Evolutionary conservation across 2,113 vertebrate genomes (phyloP).

Genomic region (Phaethon lepturus): DNA sequence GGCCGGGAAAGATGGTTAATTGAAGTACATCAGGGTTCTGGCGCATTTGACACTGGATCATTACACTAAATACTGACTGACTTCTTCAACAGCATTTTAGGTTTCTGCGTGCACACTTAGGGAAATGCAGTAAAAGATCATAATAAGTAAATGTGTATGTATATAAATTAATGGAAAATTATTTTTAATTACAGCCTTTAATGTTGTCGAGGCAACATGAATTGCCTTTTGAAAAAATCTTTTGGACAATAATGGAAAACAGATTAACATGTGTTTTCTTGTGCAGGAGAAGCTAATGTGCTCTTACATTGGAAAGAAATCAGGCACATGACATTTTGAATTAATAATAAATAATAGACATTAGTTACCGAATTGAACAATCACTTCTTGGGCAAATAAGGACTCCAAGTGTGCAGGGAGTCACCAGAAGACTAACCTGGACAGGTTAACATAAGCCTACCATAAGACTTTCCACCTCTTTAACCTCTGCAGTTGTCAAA

Average conservation of each 20-base stretch:
- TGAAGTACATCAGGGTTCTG: neutral
- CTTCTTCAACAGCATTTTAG: neutral
- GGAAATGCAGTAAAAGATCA: neutral
- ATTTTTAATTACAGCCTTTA: conserved; percentile 28
- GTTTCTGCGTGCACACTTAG: neutral
- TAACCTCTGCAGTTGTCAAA: neutral
- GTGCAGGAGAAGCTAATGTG: conserved; percentile 9
- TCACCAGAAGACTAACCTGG: neutral
- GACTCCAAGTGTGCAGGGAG: neutral
- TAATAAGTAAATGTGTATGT: neutral
- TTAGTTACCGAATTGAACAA: conserved; percentile 1
- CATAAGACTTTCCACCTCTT: neutral
- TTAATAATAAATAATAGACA: conserved; percentile 29
- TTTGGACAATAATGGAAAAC: conserved; percentile 49
- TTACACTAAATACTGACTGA: neutral
- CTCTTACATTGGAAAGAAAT: neutral
- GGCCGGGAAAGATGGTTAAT: neutral
- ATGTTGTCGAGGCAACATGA: neutral
- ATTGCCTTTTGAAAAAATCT: neutral
- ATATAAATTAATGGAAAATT: conserved; percentile 41
- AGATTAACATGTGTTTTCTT: conserved; percentile 36
- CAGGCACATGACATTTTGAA: neutral
- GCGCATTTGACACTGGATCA: neutral
- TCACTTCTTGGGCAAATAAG: neutral
- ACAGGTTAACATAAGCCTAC: neutral